phyloP scores from a whole-genome alignment of 53 echinoderm and acorn worm species.

The Luidia sarsii region DNA sequence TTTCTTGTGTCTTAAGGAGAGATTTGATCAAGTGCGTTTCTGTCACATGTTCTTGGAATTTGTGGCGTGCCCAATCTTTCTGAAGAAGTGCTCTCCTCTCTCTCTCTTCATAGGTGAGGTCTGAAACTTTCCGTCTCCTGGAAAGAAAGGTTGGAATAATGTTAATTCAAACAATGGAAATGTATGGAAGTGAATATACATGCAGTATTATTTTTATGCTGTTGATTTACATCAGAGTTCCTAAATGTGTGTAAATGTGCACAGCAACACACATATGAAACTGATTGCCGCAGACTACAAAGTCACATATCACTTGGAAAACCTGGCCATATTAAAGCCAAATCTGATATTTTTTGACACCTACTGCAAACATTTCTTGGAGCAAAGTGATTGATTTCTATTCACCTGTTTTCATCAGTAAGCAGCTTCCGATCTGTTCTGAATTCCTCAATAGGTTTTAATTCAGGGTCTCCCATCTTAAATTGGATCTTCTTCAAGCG shows the following conservation, averaged over 20 bases:
- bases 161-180: too few relatives aligned
- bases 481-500: conserved; percentile 73
- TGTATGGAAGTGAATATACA: too few relatives aligned
- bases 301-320: too few relatives aligned
- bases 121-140: conserved; percentile 70
- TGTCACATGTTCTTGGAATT: conserved; percentile 67
- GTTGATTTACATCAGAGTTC: too few relatives aligned
- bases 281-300: too few relatives aligned
- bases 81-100: conserved; percentile 84
- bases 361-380: background rate
- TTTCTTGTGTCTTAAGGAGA: conserved; percentile 69
- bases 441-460: conserved; percentile 86
- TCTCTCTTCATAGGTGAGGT: conserved; percentile 68
- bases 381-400: too few relatives aligned
- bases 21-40: conserved; percentile 65
- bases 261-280: too few relatives aligned
- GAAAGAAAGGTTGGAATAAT: background rate
- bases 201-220: too few relatives aligned
- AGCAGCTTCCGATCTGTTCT: conserved; percentile 62
- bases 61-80: conserved; percentile 78
- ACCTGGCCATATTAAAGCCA: too few relatives aligned
- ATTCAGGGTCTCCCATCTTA: conserved; percentile 91
- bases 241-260: too few relatives aligned
- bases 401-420: conserved; percentile 51
- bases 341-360: background rate